phyloP scores from a whole-genome alignment of 2,888 invertebrate genomes.

The Thera britannica region DNA sequence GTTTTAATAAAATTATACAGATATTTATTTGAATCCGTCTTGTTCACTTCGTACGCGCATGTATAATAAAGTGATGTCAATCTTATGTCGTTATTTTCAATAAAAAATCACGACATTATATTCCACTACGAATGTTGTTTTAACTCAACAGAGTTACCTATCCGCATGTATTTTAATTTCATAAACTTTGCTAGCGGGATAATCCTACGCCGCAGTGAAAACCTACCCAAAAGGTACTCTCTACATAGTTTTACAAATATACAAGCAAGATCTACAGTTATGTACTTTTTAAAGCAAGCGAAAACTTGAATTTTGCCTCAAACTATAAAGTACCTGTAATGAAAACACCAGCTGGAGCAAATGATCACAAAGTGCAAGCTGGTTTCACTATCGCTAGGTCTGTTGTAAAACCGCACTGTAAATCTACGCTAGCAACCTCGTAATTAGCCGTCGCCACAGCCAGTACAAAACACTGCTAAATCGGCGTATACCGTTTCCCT shows the following conservation, averaged over 20 bases:
- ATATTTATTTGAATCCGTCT: neutral
- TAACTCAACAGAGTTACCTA: too few species aligned
- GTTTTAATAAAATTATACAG: neutral
- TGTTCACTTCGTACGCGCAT: neutral
- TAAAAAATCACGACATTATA: too few species aligned
- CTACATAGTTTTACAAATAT: too few species aligned
- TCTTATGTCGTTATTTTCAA: neutral
- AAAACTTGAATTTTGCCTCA: neutral
- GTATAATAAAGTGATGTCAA: neutral
- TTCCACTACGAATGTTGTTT: too few species aligned
- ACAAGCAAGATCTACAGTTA: too few species aligned
- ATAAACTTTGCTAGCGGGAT: too few species aligned
- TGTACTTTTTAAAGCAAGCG: neutral
- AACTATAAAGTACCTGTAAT: neutral
- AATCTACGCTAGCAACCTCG: conserved; percentile 63
- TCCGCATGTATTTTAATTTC: too few species aligned
- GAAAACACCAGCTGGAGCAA: conserved; percentile 17
- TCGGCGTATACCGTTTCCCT: conserved; percentile 29
- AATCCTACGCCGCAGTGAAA: too few species aligned
- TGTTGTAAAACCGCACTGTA: conserved; percentile 60
- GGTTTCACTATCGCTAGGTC: conserved; percentile 55
- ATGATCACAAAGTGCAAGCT: conserved; percentile 46
- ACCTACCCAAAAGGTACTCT: too few species aligned
- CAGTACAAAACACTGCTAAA: conserved; percentile 40
- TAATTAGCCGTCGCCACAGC: conserved; percentile 52